Base-by-base conservation (phyloP, 2,888 invertebrate genomes). In the Pemphredon lugubris region DNA sequence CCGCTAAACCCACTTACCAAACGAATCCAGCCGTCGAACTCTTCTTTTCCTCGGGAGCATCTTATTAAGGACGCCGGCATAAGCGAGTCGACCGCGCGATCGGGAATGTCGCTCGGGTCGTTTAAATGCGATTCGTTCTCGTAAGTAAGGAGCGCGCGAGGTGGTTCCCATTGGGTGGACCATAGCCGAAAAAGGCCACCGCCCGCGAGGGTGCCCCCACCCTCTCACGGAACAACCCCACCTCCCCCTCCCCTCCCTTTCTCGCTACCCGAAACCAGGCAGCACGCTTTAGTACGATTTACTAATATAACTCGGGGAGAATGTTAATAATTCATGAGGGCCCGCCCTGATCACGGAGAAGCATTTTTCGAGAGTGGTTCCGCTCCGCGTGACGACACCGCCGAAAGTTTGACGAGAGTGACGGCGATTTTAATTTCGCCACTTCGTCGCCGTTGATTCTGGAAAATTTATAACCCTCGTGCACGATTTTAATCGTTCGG, bases 281-380 rank as follows among this genome's bases (percentile, higher is more conserved):
- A 16, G 51, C 50, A 44, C 21, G 32, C 45, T 40, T n/a, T 39
- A 7, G 20, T 44, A 30, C 51, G 69, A 65, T 77, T 63, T 42
- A 45, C 67, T 74, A 77, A 74, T 77, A 70, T 64, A n/a, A 34
- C 54, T 21, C 45, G 7, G 40, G 40, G 21, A 21, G 57, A 30
- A 50, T 44, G 54, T 77, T 67, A 71, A 77, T 77, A 77, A 77
- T 77, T 66, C 65, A 65, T 54, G 74, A 71, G n/a, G 67, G 37
- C 14, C 58, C 59, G n/a, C 48, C 51, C 4, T 11, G 11, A 0
- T 1, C 2, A 3, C 16, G 2, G 47, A 2, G 2, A 37, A 11
- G 9, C 32, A 20, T 58, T 58, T 53, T 48, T 32, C 21, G 18
- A 6, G 14, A 18, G 1, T 18, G n/a, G n/a, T n/a, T n/a, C n/a